These are phyloP conservation scores for Dermatophagoides farinae DNA, from an alignment of 1,140 invertebrate species.

Conservation along the genomic window DNA sequence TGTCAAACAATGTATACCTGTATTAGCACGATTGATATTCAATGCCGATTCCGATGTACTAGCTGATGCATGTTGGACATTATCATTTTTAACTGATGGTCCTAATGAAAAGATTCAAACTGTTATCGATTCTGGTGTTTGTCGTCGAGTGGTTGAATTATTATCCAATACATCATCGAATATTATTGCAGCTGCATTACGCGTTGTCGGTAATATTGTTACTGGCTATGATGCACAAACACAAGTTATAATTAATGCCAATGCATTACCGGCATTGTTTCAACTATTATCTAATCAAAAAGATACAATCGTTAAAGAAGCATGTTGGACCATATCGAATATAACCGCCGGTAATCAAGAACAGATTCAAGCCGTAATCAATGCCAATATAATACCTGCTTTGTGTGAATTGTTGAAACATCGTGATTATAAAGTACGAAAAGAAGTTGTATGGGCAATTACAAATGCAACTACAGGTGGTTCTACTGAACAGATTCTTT, in stretches of 20 bases:
- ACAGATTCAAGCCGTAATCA: conserved; percentile 85
- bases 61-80: conserved; percentile 84
- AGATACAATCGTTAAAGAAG: conserved; percentile 81
- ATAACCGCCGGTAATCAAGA: conserved; percentile 86
- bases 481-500: conserved; percentile 73
- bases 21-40: conserved; percentile 65
- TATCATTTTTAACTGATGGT: conserved; percentile 83
- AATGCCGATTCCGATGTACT: conserved; percentile 75
- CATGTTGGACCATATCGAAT: conserved; percentile 95
- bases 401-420: conserved; percentile 72
- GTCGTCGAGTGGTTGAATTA: conserved; percentile 74
- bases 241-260: conserved; percentile 77
- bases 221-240: conserved; percentile 94
- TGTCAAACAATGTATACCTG: conserved; percentile 51
- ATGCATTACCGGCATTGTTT: conserved; percentile 60
- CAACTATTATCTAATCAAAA: conserved; percentile 53
- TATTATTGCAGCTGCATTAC: conserved; percentile 79
- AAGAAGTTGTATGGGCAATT: conserved; percentile 94
- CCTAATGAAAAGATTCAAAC: conserved; percentile 96
- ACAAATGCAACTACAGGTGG: conserved; percentile 93
- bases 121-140: conserved; percentile 89
- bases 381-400: conserved; percentile 79
- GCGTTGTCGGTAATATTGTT: conserved; percentile 92
- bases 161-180: conserved; percentile 71
- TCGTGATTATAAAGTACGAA: conserved; percentile 87